Evolutionary conservation across 2,888 invertebrate genomes (phyloP), one percentile per base, ranked within the genome.

Genomic region (Orchesellides sinensis): DNA sequence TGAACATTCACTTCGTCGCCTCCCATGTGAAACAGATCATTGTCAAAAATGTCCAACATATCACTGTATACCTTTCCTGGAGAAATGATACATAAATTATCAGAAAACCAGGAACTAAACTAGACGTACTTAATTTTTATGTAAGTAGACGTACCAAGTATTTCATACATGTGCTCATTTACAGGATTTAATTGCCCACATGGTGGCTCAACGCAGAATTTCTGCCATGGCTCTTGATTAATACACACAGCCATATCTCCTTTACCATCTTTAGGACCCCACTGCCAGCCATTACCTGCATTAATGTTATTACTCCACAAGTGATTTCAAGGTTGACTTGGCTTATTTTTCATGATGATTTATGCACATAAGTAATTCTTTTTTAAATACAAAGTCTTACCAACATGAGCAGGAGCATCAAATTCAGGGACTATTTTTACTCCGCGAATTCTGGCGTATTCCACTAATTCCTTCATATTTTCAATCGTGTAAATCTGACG

Each of bases 381-480:
- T 19, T 5, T 21, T 6, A 32, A 32, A 32, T 32, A 10, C 32
- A n/a, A n/a, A n/a, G 21, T 65, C 63, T 72, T 54, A 85, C 96
- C 96, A 10, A 95, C 95, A 89, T 96, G 96, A 80, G 96, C 96
- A 0, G 97, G 97, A 66, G 96, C 96, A 90, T 97, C 97, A 89
- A 97, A 95, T 91, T 98, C 98, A 0, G 98, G 97, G 88, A 98
- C 89, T 12, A 98, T 94, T 61, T 96, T 92, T 69, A 98, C 94
- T 0, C 98, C 98, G 54, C 96, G 92, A 32, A 93, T 89, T 85
- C 93, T 92, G 0, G 95, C 97, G 89, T 95, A 97, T 49, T 93
- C 91, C 0, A 96, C 92, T 68, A 98, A 90, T 10, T 90, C 90
- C n/a, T 85, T 83, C 85, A 95, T 92, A 85, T 96, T 94, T 49